Evolutionary conservation across 2,797 vertebrate species (phyloP), one percentile per base, ranked within the genome.

Genomic region (Phyllotis vaccarum): DNA sequence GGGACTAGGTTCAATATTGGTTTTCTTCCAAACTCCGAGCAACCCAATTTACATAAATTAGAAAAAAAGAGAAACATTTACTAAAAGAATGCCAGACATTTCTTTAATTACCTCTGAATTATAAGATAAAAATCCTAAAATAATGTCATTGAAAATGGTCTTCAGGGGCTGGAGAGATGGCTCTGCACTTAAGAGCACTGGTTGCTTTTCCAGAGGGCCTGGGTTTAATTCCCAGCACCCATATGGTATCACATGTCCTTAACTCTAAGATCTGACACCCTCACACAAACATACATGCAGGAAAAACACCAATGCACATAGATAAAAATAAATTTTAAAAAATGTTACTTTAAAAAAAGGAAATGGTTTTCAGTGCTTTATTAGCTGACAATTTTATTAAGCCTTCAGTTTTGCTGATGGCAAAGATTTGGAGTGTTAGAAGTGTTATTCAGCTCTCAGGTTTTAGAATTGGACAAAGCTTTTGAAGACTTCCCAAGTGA

Each of bases 11-110:
- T 93, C 17, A 87, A 78, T 31, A 90, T 89, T 80, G 85, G 52
- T 95, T 94, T 7, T 93, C 79, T 94, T 91, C 24, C 66, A 95
- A 95, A 29, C 40, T 82, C 85, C 87, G 49, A 88, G 70, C 93
- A 95, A 52, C 40, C 8, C 82, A 91, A 37, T 95, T 96, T 96
- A 76, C 81, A 90, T 92, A 96, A 92, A 96, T 95, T 92, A 90
- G 34, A 80, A 85, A 85, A 89, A 43, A 95, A 95, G 46, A 93
- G 76, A 88, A 85, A 92, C 91, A 90, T 96, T 86, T 68, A 70
- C 90, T 95, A 90, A 79, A 90, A 62, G 66, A 96, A 88, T 97
- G 93, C 24, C 82, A 95, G 52, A 29, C 29, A 80, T 49, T 92
- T 96, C 93, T 95, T 92, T 79, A 81, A 95, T 86, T 89, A 94